These are phyloP conservation scores for Anser brachyrhynchus DNA, from an alignment of 2,113 vertebrate genomes.

Conservation along the genomic window DNA sequence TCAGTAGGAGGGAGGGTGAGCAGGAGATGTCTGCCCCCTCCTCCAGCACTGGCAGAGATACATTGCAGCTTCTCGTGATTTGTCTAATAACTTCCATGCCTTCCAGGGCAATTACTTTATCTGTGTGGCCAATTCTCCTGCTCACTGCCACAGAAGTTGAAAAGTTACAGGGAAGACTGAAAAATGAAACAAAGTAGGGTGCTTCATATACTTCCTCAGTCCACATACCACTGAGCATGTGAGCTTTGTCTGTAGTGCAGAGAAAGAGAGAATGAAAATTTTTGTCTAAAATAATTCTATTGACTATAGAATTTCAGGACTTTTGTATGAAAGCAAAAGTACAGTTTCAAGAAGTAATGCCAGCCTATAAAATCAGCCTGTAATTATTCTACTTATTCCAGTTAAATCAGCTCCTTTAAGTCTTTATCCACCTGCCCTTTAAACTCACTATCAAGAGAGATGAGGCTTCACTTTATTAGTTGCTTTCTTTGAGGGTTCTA, in stretches of 20 bases:
- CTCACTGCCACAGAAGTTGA: background rate
- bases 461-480: background rate
- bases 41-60: background rate
- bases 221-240: background rate
- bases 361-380: background rate
- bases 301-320: background rate
- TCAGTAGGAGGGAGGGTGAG: background rate
- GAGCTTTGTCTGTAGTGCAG: background rate
- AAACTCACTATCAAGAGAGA: background rate
- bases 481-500: background rate
- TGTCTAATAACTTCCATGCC: background rate
- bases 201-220: background rate
- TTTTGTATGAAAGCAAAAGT: background rate
- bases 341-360: background rate
- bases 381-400: background rate
- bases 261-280: background rate
- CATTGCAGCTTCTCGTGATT: background rate
- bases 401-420: background rate
- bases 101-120: background rate
- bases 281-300: background rate
- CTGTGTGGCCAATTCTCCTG: background rate
- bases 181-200: background rate
- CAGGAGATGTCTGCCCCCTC: background rate
- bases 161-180: background rate
- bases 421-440: conserved; percentile 1